phyloP scores from a whole-genome alignment of 2,888 invertebrate genomes.

The Eretmocerus hayati region DNA sequence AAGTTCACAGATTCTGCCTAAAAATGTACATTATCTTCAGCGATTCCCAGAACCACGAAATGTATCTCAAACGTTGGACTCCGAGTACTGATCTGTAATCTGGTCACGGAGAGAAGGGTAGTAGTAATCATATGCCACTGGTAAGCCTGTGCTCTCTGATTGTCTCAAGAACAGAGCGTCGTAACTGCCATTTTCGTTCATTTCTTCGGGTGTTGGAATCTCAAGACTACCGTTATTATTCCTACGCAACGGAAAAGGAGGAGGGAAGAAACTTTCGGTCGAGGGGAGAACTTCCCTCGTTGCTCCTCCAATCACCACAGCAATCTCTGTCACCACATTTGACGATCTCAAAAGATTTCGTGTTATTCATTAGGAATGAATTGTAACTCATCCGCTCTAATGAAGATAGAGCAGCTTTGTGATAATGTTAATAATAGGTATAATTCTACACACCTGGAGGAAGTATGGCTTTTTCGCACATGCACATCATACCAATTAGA shows the following conservation, averaged over 20 bases:
- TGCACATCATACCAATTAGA: constrained; percentile 26
- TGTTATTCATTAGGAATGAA: too few species aligned
- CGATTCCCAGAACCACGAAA: too few species aligned
- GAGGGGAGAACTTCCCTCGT: not conserved
- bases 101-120: not conserved
- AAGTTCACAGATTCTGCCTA: too few species aligned
- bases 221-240: not conserved
- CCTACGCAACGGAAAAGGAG: constrained; percentile 8
- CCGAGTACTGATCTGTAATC: not conserved
- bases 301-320: constrained; percentile 7
- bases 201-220: constrained; percentile 5
- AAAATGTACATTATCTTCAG: too few species aligned
- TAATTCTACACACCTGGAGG: constrained; percentile 18
- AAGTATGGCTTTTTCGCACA: constrained; percentile 30
- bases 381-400: too few species aligned
- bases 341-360: constrained; percentile 5
- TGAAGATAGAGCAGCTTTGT: too few species aligned
- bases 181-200: constrained; percentile 4
- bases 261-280: constrained; percentile 6
- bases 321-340: constrained; percentile 12
- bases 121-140: not conserved
- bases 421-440: too few species aligned
- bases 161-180: constrained; percentile 1
- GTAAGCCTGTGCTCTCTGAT: not conserved
- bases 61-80: too few species aligned